Base-by-base conservation (phyloP, 2,113 vertebrate species). In the Perca schrenkii region DNA sequence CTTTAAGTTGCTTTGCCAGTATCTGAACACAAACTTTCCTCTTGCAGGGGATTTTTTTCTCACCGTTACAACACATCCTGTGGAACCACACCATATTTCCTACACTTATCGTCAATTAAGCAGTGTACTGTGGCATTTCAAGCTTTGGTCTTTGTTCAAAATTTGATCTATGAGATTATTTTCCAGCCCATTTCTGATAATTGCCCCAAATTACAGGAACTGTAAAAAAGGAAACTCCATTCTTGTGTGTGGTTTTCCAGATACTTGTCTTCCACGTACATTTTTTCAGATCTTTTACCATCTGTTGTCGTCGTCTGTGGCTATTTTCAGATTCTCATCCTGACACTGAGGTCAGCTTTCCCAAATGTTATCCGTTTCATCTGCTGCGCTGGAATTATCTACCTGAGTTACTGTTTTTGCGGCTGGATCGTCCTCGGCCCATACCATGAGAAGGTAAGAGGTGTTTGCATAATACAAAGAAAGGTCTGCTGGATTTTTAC, bases 401-500 rank as follows among this genome's bases (percentile, higher is more conserved):
- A 99, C 89, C 91, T 99, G 75, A 97, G 98, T 56, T 99, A 99
- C 62, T 98, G 98, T 82, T 98, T 99, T 86, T 99, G 98, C 54
- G 98, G 98, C 6, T 99, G 98, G 98, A 97, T 99, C 56, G 98
- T 99, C 0, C 93, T 99, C 40, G 98, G 98, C 5, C 98, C 98
- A 0, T 98, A 99, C 87, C 98, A 99, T 0, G 96, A 96, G 14
- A 99, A 99, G 96, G 98, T 96, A 93, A 88, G 19, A 5, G 22
- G 13, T 15, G 4, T 70, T 82, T 54, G 4, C 36, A 52, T 1
- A 19, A 40, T 21, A 36, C 19, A 49, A 22, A 63, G 43, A 40
- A 25, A 57, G 1, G 5, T 21, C 40, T 56, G 12, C 28, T 21
- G 16, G 22, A 43, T 58, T 43, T 47, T 36, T 6, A 17, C 11